Conservation (phyloP, 1,140 invertebrate genomes). For the Drosophila albomicans region DNA sequence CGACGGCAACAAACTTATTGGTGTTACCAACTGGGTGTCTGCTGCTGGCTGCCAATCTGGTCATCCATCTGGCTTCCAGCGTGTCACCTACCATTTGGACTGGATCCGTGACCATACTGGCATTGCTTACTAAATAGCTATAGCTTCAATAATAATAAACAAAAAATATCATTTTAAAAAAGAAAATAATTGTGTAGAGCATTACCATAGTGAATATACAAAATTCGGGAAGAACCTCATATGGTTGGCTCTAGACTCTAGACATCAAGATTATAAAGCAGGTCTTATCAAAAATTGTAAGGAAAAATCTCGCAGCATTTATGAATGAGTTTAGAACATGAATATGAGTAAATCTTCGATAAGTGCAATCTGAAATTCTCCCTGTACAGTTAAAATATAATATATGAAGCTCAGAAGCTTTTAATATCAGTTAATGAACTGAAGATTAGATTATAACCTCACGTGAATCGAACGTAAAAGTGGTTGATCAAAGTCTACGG, state of each 20-base stretch:
- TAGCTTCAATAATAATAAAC: slow-evolving; percentile 7
- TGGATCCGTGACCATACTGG: slow-evolving; percentile 84
- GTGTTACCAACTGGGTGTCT: slow-evolving; percentile 81
- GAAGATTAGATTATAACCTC: slow-evolving; percentile 6
- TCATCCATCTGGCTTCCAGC: slow-evolving; percentile 85
- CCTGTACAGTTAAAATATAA: neutral
- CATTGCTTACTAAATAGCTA: slow-evolving; percentile 26
- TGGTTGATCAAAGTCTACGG: no score
- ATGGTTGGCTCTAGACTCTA: no score
- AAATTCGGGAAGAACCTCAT: no score
- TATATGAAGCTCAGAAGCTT: neutral
- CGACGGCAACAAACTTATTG: slow-evolving; percentile 84
- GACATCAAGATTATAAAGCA: no score
- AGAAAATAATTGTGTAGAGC: no score
- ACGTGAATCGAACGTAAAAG: slow-evolving; percentile 3
- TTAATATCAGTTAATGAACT: slow-evolving; percentile 5
- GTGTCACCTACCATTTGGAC: slow-evolving; percentile 85
- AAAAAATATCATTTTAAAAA: slow-evolving; percentile 26
- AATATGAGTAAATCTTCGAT: neutral
- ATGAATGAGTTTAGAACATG: neutral
- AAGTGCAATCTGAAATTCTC: neutral
- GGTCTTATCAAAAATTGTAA: no score
- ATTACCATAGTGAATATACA: no score
- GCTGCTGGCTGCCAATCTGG: slow-evolving; percentile 32
- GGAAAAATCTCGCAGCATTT: slow-evolving; percentile 1